Conservation (phyloP, 2,888 invertebrate genomes). For the Arrhopalites spinosus region DNA sequence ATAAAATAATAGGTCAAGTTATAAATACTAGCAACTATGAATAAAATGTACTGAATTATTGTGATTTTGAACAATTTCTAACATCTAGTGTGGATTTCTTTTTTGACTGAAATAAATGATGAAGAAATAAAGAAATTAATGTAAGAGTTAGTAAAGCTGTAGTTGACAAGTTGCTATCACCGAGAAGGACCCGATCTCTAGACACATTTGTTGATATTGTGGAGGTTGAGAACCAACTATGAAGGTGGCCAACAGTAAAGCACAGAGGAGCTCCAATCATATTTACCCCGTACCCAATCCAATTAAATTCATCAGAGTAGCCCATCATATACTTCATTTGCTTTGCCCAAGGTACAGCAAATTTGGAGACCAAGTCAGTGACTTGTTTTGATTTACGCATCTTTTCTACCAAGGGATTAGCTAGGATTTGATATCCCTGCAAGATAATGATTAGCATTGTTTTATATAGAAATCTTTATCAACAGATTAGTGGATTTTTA, state of each 20-base stretch:
- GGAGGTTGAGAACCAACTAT: background rate
- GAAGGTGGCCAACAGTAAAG: conserved; percentile 43
- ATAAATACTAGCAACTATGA: background rate
- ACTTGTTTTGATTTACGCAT: conserved; percentile 52
- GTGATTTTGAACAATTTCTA: no score
- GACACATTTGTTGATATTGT: background rate
- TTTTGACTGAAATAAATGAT: background rate
- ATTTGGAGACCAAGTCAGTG: conserved; percentile 50
- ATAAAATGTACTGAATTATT: no score
- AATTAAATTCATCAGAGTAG: conserved; percentile 44
- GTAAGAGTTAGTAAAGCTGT: conserved; percentile 39
- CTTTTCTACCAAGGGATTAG: conserved; percentile 54
- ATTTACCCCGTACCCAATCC: conserved; percentile 47
- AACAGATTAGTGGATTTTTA: no score
- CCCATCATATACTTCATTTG: conserved; percentile 57
- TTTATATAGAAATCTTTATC: no score
- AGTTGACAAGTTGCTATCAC: background rate
- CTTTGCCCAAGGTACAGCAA: conserved; percentile 55
- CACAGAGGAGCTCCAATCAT: conserved; percentile 49
- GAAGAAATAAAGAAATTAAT: background rate
- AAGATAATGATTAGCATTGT: conserved; percentile 10
- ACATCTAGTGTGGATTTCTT: no score
- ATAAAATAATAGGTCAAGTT: background rate
- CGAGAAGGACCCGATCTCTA: conserved; percentile 13
- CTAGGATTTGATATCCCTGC: conserved; percentile 54